Percentiles rank a stretch among this genome's conserved stretches.
Evolutionary conservation across 2,113 vertebrate genomes (phyloP).

Genomic region (Plestiodon gilberti): DNA sequence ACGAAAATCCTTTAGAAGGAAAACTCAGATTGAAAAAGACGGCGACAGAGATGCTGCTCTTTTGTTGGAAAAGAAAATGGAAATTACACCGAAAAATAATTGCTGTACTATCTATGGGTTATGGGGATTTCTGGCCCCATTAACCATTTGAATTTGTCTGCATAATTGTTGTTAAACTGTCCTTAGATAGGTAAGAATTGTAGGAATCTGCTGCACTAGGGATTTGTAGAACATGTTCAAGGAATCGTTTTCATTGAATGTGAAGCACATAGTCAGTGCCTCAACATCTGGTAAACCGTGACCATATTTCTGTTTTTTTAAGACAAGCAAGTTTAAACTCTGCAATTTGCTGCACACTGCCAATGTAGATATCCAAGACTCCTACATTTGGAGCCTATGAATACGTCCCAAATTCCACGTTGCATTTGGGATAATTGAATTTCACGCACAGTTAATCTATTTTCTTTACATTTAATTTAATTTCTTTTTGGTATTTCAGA

Average conservation of each 20-base stretch:
- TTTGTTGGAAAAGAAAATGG: background rate
- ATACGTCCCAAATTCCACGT: background rate
- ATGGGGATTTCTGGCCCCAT: background rate
- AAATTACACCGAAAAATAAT: background rate
- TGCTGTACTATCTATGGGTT: background rate
- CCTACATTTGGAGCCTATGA: background rate
- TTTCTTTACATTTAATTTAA: background rate
- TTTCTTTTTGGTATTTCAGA: background rate
- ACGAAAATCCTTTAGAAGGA: background rate
- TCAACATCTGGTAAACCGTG: background rate
- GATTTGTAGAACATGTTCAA: background rate
- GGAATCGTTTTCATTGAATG: background rate
- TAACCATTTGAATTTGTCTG: background rate
- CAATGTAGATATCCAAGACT: background rate
- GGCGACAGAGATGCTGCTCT: background rate
- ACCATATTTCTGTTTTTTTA: background rate
- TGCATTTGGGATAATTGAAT: background rate
- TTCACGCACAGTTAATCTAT: background rate
- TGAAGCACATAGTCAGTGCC: background rate
- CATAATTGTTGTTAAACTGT: constrained; percentile 2
- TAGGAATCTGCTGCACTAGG: background rate
- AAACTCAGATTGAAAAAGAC: constrained; percentile 3
- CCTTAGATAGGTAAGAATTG: background rate
- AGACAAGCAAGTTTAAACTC: background rate
- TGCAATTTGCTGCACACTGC: background rate